Base-by-base conservation (phyloP, 2,797 vertebrate species). In the Urocyon cinereoargenteus region DNA sequence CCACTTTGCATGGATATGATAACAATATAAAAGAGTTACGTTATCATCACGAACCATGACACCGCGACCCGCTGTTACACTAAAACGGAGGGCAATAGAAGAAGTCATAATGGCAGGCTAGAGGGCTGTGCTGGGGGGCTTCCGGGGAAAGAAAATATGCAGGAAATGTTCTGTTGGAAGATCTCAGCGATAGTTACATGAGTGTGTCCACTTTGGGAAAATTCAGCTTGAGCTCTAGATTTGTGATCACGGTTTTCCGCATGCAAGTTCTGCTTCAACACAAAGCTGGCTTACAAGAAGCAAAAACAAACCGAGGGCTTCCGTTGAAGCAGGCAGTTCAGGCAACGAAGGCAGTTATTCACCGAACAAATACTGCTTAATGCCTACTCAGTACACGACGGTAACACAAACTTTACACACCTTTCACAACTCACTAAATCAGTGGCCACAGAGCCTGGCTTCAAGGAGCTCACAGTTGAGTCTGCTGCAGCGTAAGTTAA, bases 31-130 rank as follows among this genome's bases (percentile, higher is more conserved):
- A 53, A 34, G 77, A 75, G 45, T 75, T 75, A 1, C 45, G 49
- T 75, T 75, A 36, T 85, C 68, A 93, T 81, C 79, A 88, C 92
- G 34, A 93, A 70, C 81, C 61, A 3, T 62, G 62, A 93, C 51
- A 82, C 66, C 40, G 31, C 68, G 64, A 90, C 81, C n/a, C 53
- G 64, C 88, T 96, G 94, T 86, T 97, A 97, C 96, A 94, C 83
- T 96, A 86, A 97, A 97, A 93, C 24, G 59, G 34, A 90, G 28
- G 36, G 45, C 72, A 93, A 72, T 62, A 19, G 26, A 62, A 90
- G 55, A 84, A 82, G 81, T 83, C 51, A 55, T 89, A 70, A 81
- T 72, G 40, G 45, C 86, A 21, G 49, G n/a, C 66, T 28, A 21
- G 24, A 94, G 12, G 3, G 40, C 15, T 70, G 14, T 3, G 3